Evolutionary conservation across 1,140 invertebrate genomes (phyloP).

Genomic region (Hyphantria cunea): DNA sequence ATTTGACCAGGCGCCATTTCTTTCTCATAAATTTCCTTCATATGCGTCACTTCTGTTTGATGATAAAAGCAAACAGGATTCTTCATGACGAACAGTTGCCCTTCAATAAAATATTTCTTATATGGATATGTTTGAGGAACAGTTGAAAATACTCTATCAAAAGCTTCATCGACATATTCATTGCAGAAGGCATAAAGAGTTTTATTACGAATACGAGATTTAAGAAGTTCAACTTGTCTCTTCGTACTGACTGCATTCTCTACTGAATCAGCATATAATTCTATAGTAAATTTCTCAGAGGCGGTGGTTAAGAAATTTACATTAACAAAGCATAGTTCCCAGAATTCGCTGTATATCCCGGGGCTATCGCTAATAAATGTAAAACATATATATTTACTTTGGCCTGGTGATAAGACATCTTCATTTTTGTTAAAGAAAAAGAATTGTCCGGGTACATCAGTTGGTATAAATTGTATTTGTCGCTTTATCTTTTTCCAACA

Average conservation of each 20-base stretch:
- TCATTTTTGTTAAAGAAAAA: constrained; percentile 77
- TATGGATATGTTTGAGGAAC: constrained; percentile 62
- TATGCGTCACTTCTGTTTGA: constrained; percentile 63
- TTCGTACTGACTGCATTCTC: constrained; percentile 49
- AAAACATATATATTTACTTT: constrained; percentile 55
- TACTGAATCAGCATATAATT: constrained; percentile 55
- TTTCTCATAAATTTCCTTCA: constrained; percentile 53
- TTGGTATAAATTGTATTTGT: constrained; percentile 53
- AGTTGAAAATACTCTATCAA: constrained; percentile 43
- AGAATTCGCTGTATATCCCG: constrained; percentile 59
- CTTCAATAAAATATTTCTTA: constrained; percentile 59
- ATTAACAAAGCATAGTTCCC: constrained; percentile 62
- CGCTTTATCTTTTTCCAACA: constrained; percentile 69
- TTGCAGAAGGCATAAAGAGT: constrained; percentile 44
- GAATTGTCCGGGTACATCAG: constrained; percentile 56
- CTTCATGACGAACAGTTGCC: constrained; percentile 67
- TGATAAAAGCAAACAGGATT: constrained; percentile 73
- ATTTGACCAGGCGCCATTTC: constrained; percentile 51
- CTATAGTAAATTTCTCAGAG: constrained; percentile 47
- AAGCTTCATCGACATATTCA: constrained; percentile 41
- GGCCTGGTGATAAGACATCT: constrained; percentile 64
- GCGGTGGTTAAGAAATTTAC: constrained; percentile 57
- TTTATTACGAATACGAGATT: constrained; percentile 49
- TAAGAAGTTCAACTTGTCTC: constrained; percentile 45
- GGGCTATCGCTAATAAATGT: constrained; percentile 59